Conservation (phyloP, 1,140 invertebrate genomes). For the Potamilus streckersoni region DNA sequence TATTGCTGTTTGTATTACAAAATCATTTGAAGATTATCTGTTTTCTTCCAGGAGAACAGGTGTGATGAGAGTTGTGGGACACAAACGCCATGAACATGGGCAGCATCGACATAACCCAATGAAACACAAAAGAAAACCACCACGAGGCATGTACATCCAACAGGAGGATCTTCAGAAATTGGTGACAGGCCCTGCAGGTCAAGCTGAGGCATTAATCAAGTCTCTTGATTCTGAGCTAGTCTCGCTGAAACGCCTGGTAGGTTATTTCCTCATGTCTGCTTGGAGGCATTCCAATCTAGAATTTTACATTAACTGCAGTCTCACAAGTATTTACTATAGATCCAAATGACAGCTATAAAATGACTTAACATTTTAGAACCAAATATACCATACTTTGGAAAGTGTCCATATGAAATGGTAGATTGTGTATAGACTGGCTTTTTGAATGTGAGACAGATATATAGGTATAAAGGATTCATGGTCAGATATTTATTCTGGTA, state of each 20-base stretch:
- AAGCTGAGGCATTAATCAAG: slow-evolving; percentile 86
- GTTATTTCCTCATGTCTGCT: slow-evolving; percentile 53
- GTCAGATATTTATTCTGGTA: no score
- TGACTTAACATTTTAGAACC: no score
- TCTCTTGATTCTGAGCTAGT: slow-evolving; percentile 93
- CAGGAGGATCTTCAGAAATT: slow-evolving; percentile 93
- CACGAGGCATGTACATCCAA: slow-evolving; percentile 96
- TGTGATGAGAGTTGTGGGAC: slow-evolving; percentile 79
- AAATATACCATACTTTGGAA: no score
- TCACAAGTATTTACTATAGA: no score
- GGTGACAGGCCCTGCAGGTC: slow-evolving; percentile 78
- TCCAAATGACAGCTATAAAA: no score
- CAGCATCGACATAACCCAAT: slow-evolving; percentile 67
- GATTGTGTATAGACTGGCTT: no score
- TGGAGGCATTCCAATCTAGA: no score
- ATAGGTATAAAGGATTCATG: no score
- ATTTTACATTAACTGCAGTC: no score
- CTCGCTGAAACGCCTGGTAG: slow-evolving; percentile 93
- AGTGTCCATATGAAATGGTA: no score
- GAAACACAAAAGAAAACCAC: slow-evolving; percentile 87
- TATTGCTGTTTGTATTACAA: no score
- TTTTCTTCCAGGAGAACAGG: slow-evolving; percentile 78
- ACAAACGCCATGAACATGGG: slow-evolving; percentile 68
- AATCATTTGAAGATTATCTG: not conserved
- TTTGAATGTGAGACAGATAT: no score